phyloP scores from a whole-genome alignment of 2,113 vertebrate species.

The Delphinapterus leucas region DNA sequence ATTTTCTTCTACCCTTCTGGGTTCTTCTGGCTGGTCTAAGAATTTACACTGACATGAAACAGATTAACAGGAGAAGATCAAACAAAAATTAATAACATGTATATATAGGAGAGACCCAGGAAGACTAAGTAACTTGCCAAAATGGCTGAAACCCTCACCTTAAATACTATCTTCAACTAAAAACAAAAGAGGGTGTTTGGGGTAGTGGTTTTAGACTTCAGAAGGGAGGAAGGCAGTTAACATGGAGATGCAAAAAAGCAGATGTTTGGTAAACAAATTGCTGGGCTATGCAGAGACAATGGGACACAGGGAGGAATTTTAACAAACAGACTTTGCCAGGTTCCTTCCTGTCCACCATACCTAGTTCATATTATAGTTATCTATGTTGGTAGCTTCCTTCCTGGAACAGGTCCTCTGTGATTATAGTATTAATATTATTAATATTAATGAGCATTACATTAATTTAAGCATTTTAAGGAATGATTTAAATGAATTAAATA shows the following conservation, averaged over 20 bases:
- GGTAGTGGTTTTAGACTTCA: background rate
- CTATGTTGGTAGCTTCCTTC: background rate
- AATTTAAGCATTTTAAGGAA: constrained; percentile 3
- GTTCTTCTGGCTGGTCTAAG: background rate
- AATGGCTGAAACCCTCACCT: background rate
- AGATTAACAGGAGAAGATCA: background rate
- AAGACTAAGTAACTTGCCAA: background rate
- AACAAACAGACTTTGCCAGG: background rate
- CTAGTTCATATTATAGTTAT: background rate
- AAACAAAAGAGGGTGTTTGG: background rate
- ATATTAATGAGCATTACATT: background rate
- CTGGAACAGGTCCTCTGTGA: background rate
- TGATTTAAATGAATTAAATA: background rate
- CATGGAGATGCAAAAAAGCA: background rate
- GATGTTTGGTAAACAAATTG: background rate
- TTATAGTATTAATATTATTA: background rate
- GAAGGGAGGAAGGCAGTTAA: background rate
- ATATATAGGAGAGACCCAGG: background rate
- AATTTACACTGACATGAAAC: background rate
- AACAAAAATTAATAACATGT: background rate
- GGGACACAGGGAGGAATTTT: background rate
- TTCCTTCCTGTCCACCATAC: background rate
- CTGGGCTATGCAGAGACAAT: background rate
- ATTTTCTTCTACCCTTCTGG: background rate
- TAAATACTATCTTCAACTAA: background rate